A percentile compares a stretch with the other conserved stretches of the same genome.
Conservation (phyloP, 2,888 invertebrate genomes). For the Ormyrus nitidulus region DNA sequence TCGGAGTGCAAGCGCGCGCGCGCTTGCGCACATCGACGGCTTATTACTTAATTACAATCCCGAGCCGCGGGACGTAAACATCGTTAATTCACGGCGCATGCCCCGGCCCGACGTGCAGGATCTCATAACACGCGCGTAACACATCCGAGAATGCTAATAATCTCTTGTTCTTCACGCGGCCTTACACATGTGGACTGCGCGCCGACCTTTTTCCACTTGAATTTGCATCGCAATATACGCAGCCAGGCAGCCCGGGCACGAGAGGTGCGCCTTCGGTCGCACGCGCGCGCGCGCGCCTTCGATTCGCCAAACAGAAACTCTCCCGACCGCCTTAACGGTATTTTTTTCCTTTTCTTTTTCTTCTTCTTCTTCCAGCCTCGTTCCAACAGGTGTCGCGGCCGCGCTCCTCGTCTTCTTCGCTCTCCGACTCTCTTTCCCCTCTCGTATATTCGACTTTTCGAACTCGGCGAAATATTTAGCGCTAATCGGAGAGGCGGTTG, state of each 20-base stretch:
- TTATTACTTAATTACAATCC: slow-evolving; percentile 15
- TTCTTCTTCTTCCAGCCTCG: not conserved
- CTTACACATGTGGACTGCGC: not conserved
- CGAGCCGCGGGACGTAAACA: not conserved
- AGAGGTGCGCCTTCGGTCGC: too few relatives aligned
- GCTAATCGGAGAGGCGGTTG: not conserved
- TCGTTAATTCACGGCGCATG: not conserved
- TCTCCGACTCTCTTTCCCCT: too few relatives aligned
- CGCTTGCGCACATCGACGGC: not conserved
- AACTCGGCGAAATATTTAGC: slow-evolving; percentile 31
- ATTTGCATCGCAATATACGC: slow-evolving; percentile 34
- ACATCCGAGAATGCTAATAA: slow-evolving; percentile 37
- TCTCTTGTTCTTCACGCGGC: slow-evolving; percentile 15
- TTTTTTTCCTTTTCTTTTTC: not conserved
- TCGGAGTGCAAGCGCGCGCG: too few relatives aligned
- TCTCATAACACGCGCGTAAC: not conserved
- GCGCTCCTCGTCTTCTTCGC: too few relatives aligned
- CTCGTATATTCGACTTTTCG: not conserved
- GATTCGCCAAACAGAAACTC: not conserved
- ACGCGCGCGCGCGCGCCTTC: too few relatives aligned
- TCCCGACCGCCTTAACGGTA: slow-evolving; percentile 28
- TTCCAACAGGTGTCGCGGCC: slow-evolving; percentile 30
- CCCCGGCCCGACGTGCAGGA: not conserved
- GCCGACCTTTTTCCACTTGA: slow-evolving; percentile 17
- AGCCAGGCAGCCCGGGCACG: too few relatives aligned